Conservation (phyloP, 2,113 vertebrate genomes). For the Mixornis gularis region DNA sequence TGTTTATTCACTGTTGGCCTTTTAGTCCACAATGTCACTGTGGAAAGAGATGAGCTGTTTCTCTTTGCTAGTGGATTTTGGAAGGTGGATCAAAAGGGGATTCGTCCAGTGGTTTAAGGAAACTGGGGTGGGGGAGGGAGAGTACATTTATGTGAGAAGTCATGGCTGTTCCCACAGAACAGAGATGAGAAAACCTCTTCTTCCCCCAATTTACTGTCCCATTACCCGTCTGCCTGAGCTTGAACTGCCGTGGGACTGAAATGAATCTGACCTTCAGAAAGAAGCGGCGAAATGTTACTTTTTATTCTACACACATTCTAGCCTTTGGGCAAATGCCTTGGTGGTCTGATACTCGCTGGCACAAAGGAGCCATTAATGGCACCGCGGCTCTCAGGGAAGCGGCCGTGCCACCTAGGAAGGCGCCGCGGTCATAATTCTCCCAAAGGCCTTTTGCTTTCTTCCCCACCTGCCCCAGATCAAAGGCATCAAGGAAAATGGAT, state of each 20-base stretch:
- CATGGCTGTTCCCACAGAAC: not conserved
- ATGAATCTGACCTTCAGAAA: slow-evolving; percentile 6
- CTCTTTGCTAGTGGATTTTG: not conserved
- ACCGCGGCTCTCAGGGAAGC: not conserved
- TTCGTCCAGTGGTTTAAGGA: not conserved
- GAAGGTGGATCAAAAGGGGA: not conserved
- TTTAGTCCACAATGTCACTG: not conserved
- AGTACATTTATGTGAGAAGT: not conserved
- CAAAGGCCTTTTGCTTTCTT: slow-evolving; percentile 31
- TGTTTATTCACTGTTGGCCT: not conserved
- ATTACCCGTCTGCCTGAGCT: not conserved
- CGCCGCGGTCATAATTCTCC: not conserved
- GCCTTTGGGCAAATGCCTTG: slow-evolving; percentile 27
- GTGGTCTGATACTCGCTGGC: not conserved
- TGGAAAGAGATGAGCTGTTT: not conserved
- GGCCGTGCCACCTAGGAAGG: not conserved
- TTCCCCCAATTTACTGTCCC: not conserved
- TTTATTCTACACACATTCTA: not conserved
- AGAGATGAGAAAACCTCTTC: not conserved
- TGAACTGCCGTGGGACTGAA: not conserved
- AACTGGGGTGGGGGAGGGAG: not conserved
- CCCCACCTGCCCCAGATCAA: slow-evolving; percentile 60
- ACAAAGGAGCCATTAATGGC: slow-evolving; percentile 33
- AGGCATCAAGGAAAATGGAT: slow-evolving; percentile 19
- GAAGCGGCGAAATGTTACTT: not conserved